These are phyloP conservation scores for Acanthosepion lycidas DNA, from an alignment of 2,888 invertebrate genomes.

Conservation along the genomic window DNA sequence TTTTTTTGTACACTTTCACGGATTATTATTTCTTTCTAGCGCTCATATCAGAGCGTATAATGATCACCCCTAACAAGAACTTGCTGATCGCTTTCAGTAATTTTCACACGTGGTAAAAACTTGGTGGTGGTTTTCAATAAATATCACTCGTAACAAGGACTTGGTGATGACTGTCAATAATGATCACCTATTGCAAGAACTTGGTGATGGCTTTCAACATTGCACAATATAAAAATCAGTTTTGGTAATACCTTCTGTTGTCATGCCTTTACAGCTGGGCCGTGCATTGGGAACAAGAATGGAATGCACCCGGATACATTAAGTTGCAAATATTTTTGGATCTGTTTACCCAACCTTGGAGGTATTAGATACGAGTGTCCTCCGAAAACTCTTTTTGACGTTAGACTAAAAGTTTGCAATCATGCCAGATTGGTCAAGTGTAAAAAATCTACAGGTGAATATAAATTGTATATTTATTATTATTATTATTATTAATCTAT, in stretches of 20 bases:
- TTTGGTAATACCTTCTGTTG: slow-evolving; percentile 48
- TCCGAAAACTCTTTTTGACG: not conserved
- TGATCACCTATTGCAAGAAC: not conserved
- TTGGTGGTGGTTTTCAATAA: not conserved
- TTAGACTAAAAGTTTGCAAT: not conserved
- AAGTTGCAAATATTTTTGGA: slow-evolving; percentile 56
- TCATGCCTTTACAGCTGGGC: slow-evolving; percentile 52
- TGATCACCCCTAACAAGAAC: not conserved
- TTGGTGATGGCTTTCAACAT: not conserved
- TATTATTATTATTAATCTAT: not conserved
- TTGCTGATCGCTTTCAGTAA: not conserved
- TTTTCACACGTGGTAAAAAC: not conserved
- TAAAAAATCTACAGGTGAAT: not conserved
- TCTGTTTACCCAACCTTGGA: slow-evolving; percentile 55
- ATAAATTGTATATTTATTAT: not conserved
- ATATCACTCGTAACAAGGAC: not conserved
- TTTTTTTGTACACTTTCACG: not conserved
- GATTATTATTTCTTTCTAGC: not conserved
- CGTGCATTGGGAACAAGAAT: slow-evolving; percentile 50
- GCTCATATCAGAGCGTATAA: not conserved
- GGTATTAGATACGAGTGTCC: not conserved
- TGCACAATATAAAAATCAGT: slow-evolving; percentile 35
- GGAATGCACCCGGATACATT: slow-evolving; percentile 56
- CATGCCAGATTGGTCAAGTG: not conserved
- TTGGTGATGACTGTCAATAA: not conserved